A percentile compares a stretch with the other conserved stretches of the same genome.
These are phyloP conservation scores for Lasiurus borealis DNA, from an alignment of 2,113 vertebrate species.

Conservation along the genomic window DNA sequence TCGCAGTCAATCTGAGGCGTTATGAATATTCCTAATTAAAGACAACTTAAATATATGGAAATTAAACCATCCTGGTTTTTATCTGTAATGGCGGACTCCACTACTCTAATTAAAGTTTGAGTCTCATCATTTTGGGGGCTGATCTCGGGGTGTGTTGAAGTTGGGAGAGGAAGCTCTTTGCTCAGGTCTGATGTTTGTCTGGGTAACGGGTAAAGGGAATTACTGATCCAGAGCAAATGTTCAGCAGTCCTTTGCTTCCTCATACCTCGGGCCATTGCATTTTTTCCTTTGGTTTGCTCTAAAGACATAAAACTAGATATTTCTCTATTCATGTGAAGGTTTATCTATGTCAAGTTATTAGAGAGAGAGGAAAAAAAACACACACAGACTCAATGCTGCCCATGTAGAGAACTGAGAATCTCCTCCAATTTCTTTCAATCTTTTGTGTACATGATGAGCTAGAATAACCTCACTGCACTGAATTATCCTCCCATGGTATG, in stretches of 20 bases:
- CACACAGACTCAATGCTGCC: slow-evolving; percentile 79
- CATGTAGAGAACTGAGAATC: slow-evolving; percentile 86
- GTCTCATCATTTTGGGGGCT: neutral
- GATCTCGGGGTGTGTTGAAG: neutral
- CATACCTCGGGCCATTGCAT: slow-evolving; percentile 60
- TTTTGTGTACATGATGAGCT: slow-evolving; percentile 90
- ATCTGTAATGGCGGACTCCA: neutral
- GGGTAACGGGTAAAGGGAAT: slow-evolving; percentile 71
- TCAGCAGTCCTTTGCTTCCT: slow-evolving; percentile 61
- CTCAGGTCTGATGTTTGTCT: slow-evolving; percentile 53
- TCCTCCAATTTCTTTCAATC: slow-evolving; percentile 88
- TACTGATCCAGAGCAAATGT: slow-evolving; percentile 55
- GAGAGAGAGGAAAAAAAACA: slow-evolving; percentile 22
- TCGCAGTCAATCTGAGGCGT: neutral
- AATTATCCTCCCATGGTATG: slow-evolving; percentile 89
- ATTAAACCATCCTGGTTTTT: neutral
- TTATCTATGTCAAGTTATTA: slow-evolving; percentile 79
- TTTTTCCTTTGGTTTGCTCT: slow-evolving; percentile 78
- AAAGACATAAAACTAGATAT: slow-evolving; percentile 80
- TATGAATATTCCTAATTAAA: neutral
- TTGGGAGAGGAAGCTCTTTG: neutral
- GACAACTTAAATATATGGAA: neutral
- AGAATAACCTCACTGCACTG: slow-evolving; percentile 90
- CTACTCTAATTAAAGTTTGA: neutral
- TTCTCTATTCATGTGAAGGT: slow-evolving; percentile 80